These are phyloP conservation scores for Zaprionus obscuricornis DNA, from an alignment of 2,888 invertebrate genomes.

Conservation along the genomic window DNA sequence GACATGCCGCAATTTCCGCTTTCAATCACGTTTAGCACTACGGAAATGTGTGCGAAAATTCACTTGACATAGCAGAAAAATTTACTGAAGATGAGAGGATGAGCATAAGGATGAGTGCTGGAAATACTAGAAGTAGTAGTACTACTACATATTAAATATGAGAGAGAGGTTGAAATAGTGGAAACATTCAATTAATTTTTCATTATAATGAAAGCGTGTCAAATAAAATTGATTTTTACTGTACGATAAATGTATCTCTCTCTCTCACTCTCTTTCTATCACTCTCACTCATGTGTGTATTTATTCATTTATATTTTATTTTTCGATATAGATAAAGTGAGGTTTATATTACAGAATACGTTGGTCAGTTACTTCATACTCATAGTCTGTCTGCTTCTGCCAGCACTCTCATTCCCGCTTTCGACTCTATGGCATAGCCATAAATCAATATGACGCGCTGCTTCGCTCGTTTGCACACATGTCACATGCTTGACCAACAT, in stretches of 20 bases:
- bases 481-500: conserved; percentile 23
- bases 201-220: conserved; percentile 52
- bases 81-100: too few relatives aligned
- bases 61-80: too few relatives aligned
- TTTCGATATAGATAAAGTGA: conserved; percentile 28
- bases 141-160: too few relatives aligned
- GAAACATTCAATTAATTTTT: conserved; percentile 54
- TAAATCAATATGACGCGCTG: conserved; percentile 65
- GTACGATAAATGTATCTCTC: not conserved
- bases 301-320: conserved; percentile 7
- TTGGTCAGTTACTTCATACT: conserved; percentile 19
- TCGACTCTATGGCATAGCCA: conserved; percentile 31
- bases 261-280: too few relatives aligned
- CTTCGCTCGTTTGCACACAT: conserved; percentile 48
- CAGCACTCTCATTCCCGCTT: too few relatives aligned
- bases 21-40: conserved; percentile 64
- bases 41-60: conserved; percentile 65
- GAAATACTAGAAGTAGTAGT: too few relatives aligned
- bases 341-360: conserved; percentile 39
- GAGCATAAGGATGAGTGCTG: too few relatives aligned
- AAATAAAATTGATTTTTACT: conserved; percentile 61
- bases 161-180: not conserved
- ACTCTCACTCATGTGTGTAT: too few relatives aligned
- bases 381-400: too few relatives aligned
- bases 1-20: conserved; percentile 66